These are phyloP conservation scores for Atta colombica DNA, from an alignment of 1,140 invertebrate genomes.

Conservation along the genomic window DNA sequence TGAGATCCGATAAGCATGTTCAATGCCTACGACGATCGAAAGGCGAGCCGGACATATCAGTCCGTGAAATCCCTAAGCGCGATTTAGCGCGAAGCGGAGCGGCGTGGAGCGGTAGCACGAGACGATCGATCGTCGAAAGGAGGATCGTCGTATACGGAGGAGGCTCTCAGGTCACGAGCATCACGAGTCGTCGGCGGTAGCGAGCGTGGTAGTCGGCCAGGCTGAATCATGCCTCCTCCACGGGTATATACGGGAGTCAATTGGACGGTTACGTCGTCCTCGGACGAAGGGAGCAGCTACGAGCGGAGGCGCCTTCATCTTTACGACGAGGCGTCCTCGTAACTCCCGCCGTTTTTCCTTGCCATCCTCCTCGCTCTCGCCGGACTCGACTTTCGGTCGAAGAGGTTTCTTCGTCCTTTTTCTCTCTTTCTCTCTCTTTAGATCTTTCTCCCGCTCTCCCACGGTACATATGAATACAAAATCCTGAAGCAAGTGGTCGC, in stretches of 20 bases:
- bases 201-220: conserved; percentile 73
- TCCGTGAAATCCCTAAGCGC: conserved; percentile 60
- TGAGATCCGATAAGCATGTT: neutral
- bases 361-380: conserved; percentile 38
- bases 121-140: conserved; percentile 69
- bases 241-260: conserved; percentile 75
- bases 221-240: conserved; percentile 74
- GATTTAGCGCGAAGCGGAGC: conserved; percentile 22
- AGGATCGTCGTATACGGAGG: conserved; percentile 61
- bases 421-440: neutral
- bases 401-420: conserved; percentile 11
- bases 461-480: conserved; percentile 38
- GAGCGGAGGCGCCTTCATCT: conserved; percentile 75
- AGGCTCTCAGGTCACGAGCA: conserved; percentile 71
- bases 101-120: conserved; percentile 31
- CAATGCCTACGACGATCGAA: neutral
- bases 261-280: conserved; percentile 76
- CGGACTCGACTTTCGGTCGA: conserved; percentile 4
- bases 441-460: neutral
- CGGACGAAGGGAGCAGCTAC: conserved; percentile 71
- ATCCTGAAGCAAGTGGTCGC: neutral
- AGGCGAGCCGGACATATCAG: neutral
- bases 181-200: conserved; percentile 73
- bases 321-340: conserved; percentile 76
- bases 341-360: conserved; percentile 63